These are phyloP conservation scores for Saturnia japonica DNA, from an alignment of 2,888 invertebrate genomes.

Conservation along the genomic window DNA sequence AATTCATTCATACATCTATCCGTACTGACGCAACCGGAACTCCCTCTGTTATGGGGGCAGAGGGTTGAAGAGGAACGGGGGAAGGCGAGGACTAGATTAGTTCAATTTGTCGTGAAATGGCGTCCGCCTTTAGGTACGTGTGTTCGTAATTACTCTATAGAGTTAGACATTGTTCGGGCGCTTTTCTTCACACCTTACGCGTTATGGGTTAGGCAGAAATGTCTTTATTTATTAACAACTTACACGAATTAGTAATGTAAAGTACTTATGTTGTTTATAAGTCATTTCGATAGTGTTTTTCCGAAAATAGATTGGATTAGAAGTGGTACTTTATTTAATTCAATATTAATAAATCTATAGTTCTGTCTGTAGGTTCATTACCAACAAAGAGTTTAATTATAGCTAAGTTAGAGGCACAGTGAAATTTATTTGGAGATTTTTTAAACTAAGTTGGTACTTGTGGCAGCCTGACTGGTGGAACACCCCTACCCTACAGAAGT, in stretches of 20 bases:
- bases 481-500: too few relatives aligned
- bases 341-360: too few relatives aligned
- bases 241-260: neutral
- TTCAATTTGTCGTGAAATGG: slow-evolving; percentile 22
- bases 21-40: neutral
- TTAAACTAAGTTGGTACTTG: too few relatives aligned
- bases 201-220: neutral
- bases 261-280: too few relatives aligned
- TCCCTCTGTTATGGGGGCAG: neutral
- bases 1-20: neutral
- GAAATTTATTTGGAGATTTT: too few relatives aligned
- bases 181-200: neutral
- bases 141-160: slow-evolving; percentile 13
- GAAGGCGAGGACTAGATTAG: slow-evolving; percentile 16
- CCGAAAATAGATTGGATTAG: too few relatives aligned
- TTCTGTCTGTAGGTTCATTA: too few relatives aligned
- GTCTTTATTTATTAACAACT: neutral
- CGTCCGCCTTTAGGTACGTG: neutral
- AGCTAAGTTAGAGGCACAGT: too few relatives aligned
- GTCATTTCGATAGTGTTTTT: too few relatives aligned
- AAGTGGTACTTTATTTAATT: too few relatives aligned
- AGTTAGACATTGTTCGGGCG: neutral
- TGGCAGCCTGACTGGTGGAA: too few relatives aligned
- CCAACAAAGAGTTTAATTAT: too few relatives aligned
- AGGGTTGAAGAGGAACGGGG: neutral